Evolutionary conservation across 2,888 invertebrate species (phyloP).

Genomic region (Nomada flava): DNA sequence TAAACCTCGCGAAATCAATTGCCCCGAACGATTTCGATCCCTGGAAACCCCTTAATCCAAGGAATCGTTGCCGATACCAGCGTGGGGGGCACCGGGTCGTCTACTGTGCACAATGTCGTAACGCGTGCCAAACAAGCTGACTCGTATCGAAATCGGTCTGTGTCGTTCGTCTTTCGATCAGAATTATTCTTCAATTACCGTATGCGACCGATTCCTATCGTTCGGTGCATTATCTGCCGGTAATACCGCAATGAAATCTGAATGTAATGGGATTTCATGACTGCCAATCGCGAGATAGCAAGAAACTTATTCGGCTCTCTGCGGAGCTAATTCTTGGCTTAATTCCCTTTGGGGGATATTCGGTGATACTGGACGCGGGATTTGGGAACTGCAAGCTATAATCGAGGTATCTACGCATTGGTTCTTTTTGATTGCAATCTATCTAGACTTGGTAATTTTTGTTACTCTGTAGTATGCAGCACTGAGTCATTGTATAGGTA

Average conservation of each 20-base stretch:
- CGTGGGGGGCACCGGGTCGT: conserved; percentile 28
- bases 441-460: too few relatives aligned
- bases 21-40: conserved; percentile 31
- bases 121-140: conserved; percentile 36
- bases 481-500: too few relatives aligned
- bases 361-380: not conserved
- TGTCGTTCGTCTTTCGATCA: conserved; percentile 25
- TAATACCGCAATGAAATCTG: conserved; percentile 14
- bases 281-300: conserved; percentile 3
- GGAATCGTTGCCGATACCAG: conserved; percentile 28
- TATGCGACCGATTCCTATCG: not conserved
- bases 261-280: conserved; percentile 49
- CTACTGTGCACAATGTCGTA: not conserved
- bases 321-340: not conserved
- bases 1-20: conserved; percentile 51
- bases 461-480: too few relatives aligned
- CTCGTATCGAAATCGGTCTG: conserved; percentile 41
- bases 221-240: conserved; percentile 31
- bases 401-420: too few relatives aligned
- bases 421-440: too few relatives aligned
- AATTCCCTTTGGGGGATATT: not conserved
- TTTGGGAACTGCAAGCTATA: not conserved
- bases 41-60: conserved; percentile 44
- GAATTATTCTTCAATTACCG: conserved; percentile 18
- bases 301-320: not conserved